Conservation (phyloP, 2,888 invertebrate genomes). For the Unio pictorum region DNA sequence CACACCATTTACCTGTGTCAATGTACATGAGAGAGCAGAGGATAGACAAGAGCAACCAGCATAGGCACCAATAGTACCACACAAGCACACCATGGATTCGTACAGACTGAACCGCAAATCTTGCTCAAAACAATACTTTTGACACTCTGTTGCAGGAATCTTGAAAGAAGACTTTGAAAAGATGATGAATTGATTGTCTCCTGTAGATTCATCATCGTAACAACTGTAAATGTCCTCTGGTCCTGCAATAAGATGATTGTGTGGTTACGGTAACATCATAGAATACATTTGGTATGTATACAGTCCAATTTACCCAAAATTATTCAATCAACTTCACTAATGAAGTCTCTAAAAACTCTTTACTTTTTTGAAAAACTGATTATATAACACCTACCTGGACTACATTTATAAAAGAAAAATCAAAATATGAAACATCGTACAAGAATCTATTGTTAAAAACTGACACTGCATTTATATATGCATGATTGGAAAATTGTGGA, state of each 20-base stretch:
- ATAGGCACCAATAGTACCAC: constrained; percentile 9
- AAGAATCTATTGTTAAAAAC: too few species aligned
- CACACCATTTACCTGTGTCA: not conserved
- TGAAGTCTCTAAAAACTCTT: too few species aligned
- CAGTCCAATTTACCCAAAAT: too few species aligned
- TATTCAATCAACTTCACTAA: too few species aligned
- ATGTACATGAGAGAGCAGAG: constrained; percentile 1
- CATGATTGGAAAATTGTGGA: too few species aligned
- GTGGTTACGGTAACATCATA: too few species aligned
- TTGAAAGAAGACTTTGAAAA: constrained; percentile 6
- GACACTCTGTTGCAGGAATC: constrained; percentile 3
- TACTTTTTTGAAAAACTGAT: too few species aligned
- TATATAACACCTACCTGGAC: too few species aligned
- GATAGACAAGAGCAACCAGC: constrained; percentile 17
- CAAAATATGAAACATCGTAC: too few species aligned
- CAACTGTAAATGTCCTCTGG: constrained; percentile 21
- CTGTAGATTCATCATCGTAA: constrained; percentile 10
- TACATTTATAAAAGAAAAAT: too few species aligned
- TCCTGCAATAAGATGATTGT: constrained; percentile 5
- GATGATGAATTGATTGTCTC: constrained; percentile 8
- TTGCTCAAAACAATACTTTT: constrained; percentile 18
- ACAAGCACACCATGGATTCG: constrained; percentile 14
- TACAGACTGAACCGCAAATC: constrained; percentile 11
- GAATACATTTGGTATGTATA: too few species aligned
- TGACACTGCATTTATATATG: too few species aligned